phyloP scores from a whole-genome alignment of 2,888 invertebrate genomes.

The Hemistola chrysoprasaria region DNA sequence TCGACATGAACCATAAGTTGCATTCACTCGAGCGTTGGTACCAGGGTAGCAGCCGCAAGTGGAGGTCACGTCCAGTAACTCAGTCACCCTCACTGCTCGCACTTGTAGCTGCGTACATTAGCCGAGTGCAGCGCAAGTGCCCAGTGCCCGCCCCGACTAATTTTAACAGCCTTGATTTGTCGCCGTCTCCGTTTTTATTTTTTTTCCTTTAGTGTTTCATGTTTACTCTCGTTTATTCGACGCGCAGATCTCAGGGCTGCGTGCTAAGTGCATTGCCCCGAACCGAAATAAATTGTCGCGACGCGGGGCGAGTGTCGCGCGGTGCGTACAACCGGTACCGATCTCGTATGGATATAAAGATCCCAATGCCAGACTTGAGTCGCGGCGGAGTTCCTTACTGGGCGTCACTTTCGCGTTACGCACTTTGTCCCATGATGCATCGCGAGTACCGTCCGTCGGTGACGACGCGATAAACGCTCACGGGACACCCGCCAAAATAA shows the following conservation, averaged over 20 bases:
- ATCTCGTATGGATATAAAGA: constrained; percentile 43
- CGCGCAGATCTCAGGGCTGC: constrained; percentile 71
- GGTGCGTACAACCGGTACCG: constrained; percentile 75
- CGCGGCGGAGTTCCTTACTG: constrained; percentile 43
- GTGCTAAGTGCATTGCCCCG: constrained; percentile 78
- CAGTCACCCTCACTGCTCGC: constrained; percentile 10
- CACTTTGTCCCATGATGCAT: constrained; percentile 39
- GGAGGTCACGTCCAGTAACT: too few relatives aligned
- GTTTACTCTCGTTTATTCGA: constrained; percentile 67
- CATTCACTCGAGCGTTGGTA: too few relatives aligned
- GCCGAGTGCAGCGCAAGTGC: constrained; percentile 35
- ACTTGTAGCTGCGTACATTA: constrained; percentile 26
- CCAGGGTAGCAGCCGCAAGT: neutral
- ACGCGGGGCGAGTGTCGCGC: constrained; percentile 57
- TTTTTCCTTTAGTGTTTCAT: constrained; percentile 45
- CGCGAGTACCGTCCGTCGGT: constrained; percentile 34
- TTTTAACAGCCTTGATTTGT: constrained; percentile 65
- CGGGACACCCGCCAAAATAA: constrained; percentile 28
- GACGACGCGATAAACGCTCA: constrained; percentile 42
- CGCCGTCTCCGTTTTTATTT: constrained; percentile 51
- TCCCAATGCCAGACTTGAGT: constrained; percentile 47
- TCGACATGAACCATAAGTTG: constrained; percentile 22
- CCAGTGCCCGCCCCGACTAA: constrained; percentile 47
- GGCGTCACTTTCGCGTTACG: constrained; percentile 54
- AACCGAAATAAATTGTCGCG: constrained; percentile 81